Conservation (phyloP, 2,113 vertebrate genomes). For the Hippocampus guttulatus region DNA sequence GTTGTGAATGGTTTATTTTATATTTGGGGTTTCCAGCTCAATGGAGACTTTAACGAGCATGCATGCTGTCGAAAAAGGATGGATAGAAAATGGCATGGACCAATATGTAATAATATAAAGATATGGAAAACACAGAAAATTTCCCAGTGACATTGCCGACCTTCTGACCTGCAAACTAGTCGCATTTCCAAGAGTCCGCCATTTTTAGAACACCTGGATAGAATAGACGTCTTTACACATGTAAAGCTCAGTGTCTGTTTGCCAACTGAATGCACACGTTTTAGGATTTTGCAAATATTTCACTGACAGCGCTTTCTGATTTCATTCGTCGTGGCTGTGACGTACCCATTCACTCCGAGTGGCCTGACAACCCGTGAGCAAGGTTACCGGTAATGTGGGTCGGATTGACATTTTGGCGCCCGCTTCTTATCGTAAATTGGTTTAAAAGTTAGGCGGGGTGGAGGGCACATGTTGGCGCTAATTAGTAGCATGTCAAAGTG, state of each 20-base stretch:
- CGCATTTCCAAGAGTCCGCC: background rate
- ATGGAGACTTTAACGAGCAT: background rate
- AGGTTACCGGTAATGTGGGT: constrained; percentile 29
- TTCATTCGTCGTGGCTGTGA: background rate
- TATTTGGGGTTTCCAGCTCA: background rate
- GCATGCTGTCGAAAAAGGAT: background rate
- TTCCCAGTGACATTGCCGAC: background rate
- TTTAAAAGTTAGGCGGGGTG: constrained; percentile 20
- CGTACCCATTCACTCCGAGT: background rate
- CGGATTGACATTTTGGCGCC: constrained; percentile 49
- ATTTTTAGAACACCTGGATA: background rate
- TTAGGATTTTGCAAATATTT: background rate
- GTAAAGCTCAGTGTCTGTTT: background rate
- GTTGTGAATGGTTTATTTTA: background rate
- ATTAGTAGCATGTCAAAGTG: constrained; percentile 24
- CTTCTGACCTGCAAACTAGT: background rate
- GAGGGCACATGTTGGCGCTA: constrained; percentile 10
- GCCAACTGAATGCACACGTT: background rate
- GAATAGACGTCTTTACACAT: background rate
- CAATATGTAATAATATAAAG: background rate
- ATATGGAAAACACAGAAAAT: background rate
- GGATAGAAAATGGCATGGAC: background rate
- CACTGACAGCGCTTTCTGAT: background rate
- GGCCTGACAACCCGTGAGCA: constrained; percentile 27
- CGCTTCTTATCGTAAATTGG: constrained; percentile 13